These are phyloP conservation scores for Myotis myotis DNA, from an alignment of 2,797 vertebrate species.

Conservation along the genomic window DNA sequence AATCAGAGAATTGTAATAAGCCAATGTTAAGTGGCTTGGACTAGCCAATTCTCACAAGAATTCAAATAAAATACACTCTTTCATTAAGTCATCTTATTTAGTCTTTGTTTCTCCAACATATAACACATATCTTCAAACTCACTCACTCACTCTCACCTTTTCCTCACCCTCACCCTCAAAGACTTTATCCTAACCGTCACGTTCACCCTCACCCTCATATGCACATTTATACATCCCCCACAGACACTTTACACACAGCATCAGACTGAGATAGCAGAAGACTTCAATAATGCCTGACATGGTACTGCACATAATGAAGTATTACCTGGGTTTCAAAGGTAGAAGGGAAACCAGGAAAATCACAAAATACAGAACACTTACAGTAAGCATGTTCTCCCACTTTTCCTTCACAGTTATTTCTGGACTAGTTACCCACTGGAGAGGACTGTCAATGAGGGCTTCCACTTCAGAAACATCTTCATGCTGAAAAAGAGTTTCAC, in stretches of 20 bases:
- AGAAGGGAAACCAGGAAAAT: not conserved
- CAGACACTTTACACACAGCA: not conserved
- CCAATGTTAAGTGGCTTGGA: not conserved
- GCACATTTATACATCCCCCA: too few relatives aligned
- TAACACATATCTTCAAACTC: not conserved
- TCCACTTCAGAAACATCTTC: constrained; percentile 84
- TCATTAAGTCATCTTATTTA: not conserved
- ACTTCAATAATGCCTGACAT: not conserved
- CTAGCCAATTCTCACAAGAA: not conserved
- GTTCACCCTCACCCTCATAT: not conserved
- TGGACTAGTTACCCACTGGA: constrained; percentile 76
- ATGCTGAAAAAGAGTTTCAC: constrained; percentile 82
- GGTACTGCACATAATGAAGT: not conserved
- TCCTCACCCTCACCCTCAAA: not conserved
- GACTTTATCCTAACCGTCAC: not conserved
- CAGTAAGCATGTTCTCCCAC: constrained; percentile 82
- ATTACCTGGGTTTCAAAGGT: not conserved
- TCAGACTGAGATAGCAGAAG: not conserved
- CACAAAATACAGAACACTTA: constrained; percentile 73
- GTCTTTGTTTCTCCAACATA: not conserved
- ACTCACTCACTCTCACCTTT: not conserved
- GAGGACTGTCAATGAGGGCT: constrained; percentile 69
- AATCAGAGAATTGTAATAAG: not conserved
- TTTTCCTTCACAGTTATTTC: constrained; percentile 60
- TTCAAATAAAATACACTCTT: not conserved